Evolutionary conservation across 2,888 invertebrate genomes (phyloP), one percentile per base, ranked within the genome.

Genomic region (Diachrysia chrysitis): DNA sequence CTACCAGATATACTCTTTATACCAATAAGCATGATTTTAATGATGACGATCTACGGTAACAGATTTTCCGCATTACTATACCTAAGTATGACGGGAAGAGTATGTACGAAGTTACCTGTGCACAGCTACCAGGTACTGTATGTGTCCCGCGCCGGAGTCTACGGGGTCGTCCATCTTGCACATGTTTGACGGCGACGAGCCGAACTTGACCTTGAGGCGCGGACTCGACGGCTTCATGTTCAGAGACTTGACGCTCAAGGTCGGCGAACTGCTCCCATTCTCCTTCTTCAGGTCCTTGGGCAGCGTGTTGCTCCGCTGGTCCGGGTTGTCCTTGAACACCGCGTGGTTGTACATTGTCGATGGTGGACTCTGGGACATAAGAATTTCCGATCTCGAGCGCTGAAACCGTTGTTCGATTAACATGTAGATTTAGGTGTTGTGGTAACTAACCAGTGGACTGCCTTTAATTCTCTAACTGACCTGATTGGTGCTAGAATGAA

Each of bases 71-170:
- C 37, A 3, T 17, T 46, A 46, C 17, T 17, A 5, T 4, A n/a
- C 10, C 17, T 5, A 46, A 9, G 17, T 25, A 1, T 42, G n/a
- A 16, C n/a, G 7, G 16, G 1, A n/a, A 16, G 10, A n/a, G n/a
- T 4, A 21, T 21, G 19, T 21, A 19, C 0, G 12, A 21, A n/a
- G 84, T 83, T 6, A 93, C 93, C 93, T 91, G 73, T 98, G 98
- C 19, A 98, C 97, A 0, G 98, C 98, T 63, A 98, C 96, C 48
- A 98, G 95, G 88, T 97, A 98, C 62, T 95, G 92, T 57, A 95
- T 82, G 69, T 82, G 84, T n/a, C 80, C 84, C 62, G 64, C 12
- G 55, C 64, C 54, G 63, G 71, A 68, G 9, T 71, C 76, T 19
- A 58, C 73, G 57, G 54, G 46, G 14, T 83, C 83, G 53, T 84